Evolutionary conservation across 23 tunicate species (phyloP).

Genomic region (Corella eumyota): DNA sequence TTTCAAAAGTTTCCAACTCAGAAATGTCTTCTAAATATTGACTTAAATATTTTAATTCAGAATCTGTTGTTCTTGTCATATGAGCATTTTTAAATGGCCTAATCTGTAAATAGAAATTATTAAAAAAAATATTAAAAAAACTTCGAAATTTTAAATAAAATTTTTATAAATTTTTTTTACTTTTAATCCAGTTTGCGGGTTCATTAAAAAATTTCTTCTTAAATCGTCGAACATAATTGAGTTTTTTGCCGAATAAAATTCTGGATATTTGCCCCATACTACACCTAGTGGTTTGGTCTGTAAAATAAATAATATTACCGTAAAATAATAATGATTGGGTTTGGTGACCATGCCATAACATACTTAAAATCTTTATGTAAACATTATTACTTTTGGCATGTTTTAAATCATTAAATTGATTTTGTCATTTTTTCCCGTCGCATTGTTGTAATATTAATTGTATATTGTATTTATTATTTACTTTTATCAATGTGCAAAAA

Average conservation of each 20-base stretch:
- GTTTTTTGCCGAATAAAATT: conserved; percentile 42
- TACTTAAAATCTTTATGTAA: no score
- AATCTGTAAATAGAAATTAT: conserved; percentile 17
- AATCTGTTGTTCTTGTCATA: conserved; percentile 34
- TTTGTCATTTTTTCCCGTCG: no score
- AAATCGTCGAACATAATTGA: conserved; percentile 95
- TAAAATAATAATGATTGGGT: no score
- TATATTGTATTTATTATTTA: no score
- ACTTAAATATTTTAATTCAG: conserved; percentile 31
- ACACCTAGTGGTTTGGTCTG: conserved; percentile 88
- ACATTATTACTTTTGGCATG: no score
- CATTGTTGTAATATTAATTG: no score
- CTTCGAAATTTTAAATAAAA: not conserved
- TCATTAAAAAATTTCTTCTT: conserved; percentile 84
- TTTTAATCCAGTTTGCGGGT: conserved; percentile 87
- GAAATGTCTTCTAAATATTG: conserved; percentile 50
- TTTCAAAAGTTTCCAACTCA: conserved; percentile 29
- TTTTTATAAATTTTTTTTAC: not conserved
- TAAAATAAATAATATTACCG: not conserved
- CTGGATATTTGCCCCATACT: conserved; percentile 85
- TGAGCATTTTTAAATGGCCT: conserved; percentile 77
- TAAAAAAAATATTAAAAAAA: not conserved
- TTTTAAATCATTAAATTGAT: no score
- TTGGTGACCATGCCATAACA: no score
- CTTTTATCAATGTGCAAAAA: no score